Base-by-base conservation (phyloP, 2,797 vertebrate species). In the Mus minutoides region DNA sequence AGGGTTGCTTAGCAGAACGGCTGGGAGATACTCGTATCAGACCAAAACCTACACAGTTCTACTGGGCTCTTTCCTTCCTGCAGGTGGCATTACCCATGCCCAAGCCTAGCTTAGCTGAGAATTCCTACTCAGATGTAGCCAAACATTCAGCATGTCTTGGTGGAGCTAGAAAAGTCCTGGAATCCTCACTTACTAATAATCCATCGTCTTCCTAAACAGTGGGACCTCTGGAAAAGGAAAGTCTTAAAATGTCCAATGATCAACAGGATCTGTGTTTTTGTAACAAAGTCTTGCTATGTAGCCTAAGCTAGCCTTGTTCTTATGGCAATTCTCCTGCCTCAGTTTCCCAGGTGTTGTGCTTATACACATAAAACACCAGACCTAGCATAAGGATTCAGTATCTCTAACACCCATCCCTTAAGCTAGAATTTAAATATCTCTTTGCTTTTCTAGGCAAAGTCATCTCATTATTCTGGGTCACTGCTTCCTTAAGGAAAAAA, bases 341-440 rank as follows among this genome's bases (percentile, higher is more conserved):
- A 60, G 37, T 17, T 56, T 75, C 17, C 69, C 52, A 56, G 75
- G n/a, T 40, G 9, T 29, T 40, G 5, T 24, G 34, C 29, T 56
- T 58, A 43, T 40, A 58, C 10, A 7, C 43, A 56, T 43, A 31
- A 88, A 75, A 19, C 22, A 54, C n/a, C 69, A 75, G 52, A 34
- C 52, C 29, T 22, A 24, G 52, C 37, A 31, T 60, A 56, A 21
- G 11, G 37, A 58, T 83, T 86, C 31, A 52, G 52, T 82, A 10
- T 78, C 43, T 62, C 31, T 77, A 64, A 76, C 6, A n/a, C 17
- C 49, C 85, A 7, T 89, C 43, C 69, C 92, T 90, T 26, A 78
- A 49, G 40, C 52, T 92, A 17, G 40, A 94, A 88, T 78, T 40
- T 54, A 76, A 88, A 75, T 92, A 78, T 91, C 73, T 84, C 76